Evolutionary conservation across 2,797 vertebrate genomes (phyloP), one percentile per base, ranked within the genome.

Genomic region (Poecilia velifera): DNA sequence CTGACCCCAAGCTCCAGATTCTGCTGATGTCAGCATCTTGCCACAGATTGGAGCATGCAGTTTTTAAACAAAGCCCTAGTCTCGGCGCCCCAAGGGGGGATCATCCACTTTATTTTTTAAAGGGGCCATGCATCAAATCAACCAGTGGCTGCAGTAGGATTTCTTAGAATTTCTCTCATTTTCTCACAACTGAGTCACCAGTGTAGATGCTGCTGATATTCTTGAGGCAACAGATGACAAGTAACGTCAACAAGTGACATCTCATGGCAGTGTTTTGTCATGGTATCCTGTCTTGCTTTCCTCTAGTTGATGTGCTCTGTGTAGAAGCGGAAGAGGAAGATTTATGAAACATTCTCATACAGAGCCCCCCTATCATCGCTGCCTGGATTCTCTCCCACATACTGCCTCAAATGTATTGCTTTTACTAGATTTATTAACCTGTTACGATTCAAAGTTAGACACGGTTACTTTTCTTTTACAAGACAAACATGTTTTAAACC

Each of bases 11-110:
- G 85, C 79, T 86, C 66, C 79, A 14, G 90, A 92, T 94, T 94
- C 81, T 94, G 95, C 95, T 95, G 94, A 96, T 93, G 94, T 96
- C 95, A 95, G 96, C 95, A 94, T 96, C 93, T 95, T 94, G 89
- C 90, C 74, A 86, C 90, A 93, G 93, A 94, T 94, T 94, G 93
- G 86, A 91, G 91, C 84, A 41, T 93, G 93, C 85, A 90, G 87
- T 95, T 95, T 92, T 94, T 93, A 92, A 95, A 96, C 94, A 95
- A 95, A 94, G 93, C 90, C 90, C 87, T 76, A 78, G 84, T 77
- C 91, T 89, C 18, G 39, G 64, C 74, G 84, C 87, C 88, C 59
- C 13, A 0, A 41, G 1, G 43, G 76, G 49, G 22, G 74, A 87
- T 90, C 87, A 92, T 90, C 89, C 85, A 89, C 90, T 88, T 74